Evolutionary conservation across 1,140 invertebrate species (phyloP).

Genomic region (Drosophila ironensis): DNA sequence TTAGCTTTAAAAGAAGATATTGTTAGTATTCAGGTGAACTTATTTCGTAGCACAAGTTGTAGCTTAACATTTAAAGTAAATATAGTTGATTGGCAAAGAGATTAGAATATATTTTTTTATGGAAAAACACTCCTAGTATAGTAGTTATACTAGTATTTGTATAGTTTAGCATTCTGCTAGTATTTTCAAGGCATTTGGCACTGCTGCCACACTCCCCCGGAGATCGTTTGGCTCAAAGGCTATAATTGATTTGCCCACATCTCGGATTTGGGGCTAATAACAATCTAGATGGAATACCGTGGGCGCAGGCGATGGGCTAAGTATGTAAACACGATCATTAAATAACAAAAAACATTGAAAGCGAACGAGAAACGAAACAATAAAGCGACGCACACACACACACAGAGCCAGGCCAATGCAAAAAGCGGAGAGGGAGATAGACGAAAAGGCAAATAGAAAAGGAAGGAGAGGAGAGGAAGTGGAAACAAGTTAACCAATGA

Average conservation of each 20-base stretch:
- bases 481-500: slow-evolving; percentile 78
- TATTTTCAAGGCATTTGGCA: background rate
- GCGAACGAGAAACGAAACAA: slow-evolving; percentile 62
- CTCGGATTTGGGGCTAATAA: slow-evolving; percentile 27
- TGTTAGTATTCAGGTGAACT: too few species aligned
- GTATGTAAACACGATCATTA: slow-evolving; percentile 76
- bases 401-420: slow-evolving; percentile 2
- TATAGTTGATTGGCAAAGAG: too few species aligned
- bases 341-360: slow-evolving; percentile 53
- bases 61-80: too few species aligned
- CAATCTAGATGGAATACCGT: slow-evolving; percentile 46
- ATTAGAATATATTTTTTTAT: too few species aligned
- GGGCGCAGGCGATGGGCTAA: slow-evolving; percentile 55
- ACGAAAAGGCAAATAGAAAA: slow-evolving; percentile 44
- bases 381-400: slow-evolving; percentile 42
- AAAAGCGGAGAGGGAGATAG: slow-evolving; percentile 21
- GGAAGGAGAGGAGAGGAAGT: slow-evolving; percentile 11
- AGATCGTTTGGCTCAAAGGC: background rate
- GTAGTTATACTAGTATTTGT: too few species aligned
- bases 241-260: slow-evolving; percentile 21
- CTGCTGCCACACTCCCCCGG: background rate
- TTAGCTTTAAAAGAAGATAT: too few species aligned
- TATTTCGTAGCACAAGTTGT: too few species aligned
- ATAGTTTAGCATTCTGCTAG: too few species aligned
- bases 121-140: too few species aligned